These are phyloP conservation scores for Ambastaia sidthimunki DNA, from an alignment of 2,797 vertebrate species.

Conservation along the genomic window DNA sequence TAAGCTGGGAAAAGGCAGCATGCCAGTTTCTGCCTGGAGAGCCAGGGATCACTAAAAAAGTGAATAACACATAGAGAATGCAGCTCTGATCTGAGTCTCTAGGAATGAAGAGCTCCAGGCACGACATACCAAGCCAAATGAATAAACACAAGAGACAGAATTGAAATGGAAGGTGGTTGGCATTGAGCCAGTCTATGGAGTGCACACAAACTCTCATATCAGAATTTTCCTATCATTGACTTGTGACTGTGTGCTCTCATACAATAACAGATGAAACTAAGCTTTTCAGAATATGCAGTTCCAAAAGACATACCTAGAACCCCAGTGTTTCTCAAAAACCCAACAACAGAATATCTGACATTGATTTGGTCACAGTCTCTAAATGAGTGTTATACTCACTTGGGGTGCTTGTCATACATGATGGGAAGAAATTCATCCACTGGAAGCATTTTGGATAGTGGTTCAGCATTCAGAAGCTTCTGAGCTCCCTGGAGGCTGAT, in stretches of 20 bases:
- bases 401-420: constrained; percentile 96
- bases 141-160: constrained; percentile 16
- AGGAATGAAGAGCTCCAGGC: constrained; percentile 24
- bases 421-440: constrained; percentile 97
- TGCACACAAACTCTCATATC: not conserved
- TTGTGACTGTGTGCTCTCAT: not conserved
- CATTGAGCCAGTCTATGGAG: constrained; percentile 53
- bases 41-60: constrained; percentile 8
- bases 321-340: not conserved
- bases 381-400: constrained; percentile 75
- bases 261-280: not conserved
- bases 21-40: not conserved
- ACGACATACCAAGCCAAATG: constrained; percentile 25
- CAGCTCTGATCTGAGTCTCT: constrained; percentile 7
- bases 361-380: not conserved
- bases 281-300: not conserved
- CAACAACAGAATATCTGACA: not conserved
- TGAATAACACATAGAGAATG: constrained; percentile 1
- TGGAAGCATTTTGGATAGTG: constrained; percentile 92
- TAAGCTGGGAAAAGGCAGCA: not conserved
- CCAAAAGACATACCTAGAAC: not conserved
- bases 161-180: constrained; percentile 50
- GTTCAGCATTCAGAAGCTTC: constrained; percentile 89
- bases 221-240: constrained; percentile 2
- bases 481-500: constrained; percentile 88